Base-by-base conservation (phyloP, 2,113 vertebrate genomes). In the Morone saxatilis region DNA sequence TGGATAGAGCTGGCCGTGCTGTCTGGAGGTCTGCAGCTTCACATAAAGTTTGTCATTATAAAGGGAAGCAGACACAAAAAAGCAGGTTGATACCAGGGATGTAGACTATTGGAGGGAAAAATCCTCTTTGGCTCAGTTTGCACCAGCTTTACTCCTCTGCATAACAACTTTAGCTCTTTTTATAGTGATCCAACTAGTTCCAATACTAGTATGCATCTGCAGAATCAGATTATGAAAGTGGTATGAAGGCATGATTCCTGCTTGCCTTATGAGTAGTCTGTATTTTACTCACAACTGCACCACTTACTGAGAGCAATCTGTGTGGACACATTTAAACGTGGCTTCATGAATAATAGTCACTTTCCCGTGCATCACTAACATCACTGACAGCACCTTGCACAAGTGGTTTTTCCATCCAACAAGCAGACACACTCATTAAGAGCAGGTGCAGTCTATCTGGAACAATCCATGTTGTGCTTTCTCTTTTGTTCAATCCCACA, bases 401-500 rank as follows among this genome's bases (percentile, higher is more conserved):
- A 82, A 80, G 80, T 78, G 75, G 2, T 68, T 57, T 57, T 31
- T 77, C 25, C 1, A 51, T 84, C 76, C 53, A 16, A 48, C 54
- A 68, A n/a, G 1, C 83, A 79, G 62, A 10, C 61, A 1, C 68
- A 53, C 70, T 72, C 74, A 38, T 65, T 54, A 2, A 5, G 31
- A 77, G 81, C 90, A 90, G 87, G 91, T 93, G 88, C 86, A 63
- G 61, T 20, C 22, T 22, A 5, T 53, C 63, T 70, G 71, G 36
- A 83, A 47, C 70, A 74, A 77, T 48, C 71, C 71, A 19, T 13
- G 31, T 7, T 48, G 72, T 31, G 31, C 59, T 16, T 47, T 11
- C 7, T 60, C 76, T 83, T 63, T 72, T 71, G 51, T 78, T 47
- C n/a, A 47, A 36, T 43, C 48, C 22, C 36, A 71, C 50, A 16